Evolutionary conservation across 2,113 vertebrate genomes (phyloP), one percentile per base, ranked within the genome.

Genomic region (Ageneiosus marmoratus): DNA sequence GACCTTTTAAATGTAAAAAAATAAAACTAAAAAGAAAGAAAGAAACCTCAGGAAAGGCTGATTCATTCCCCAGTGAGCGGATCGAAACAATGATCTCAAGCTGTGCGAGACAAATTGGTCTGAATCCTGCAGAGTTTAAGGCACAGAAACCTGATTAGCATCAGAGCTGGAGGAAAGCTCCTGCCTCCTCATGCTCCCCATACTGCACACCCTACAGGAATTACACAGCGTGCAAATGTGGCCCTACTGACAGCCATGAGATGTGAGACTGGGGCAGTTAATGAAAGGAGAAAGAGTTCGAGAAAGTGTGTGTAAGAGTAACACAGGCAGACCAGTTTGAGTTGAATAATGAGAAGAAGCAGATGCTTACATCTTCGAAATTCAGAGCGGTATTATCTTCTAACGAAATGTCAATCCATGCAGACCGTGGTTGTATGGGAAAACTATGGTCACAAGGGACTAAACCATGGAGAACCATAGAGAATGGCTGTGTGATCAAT

Each of bases 61-160:
- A 87, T 65, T 74, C 79, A 77, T 89, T 89, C 85, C 89, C 90
- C 77, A 79, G 41, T 1, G 80, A 89, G 85, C 84, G 82, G 90
- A 92, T 91, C 85, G 90, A 93, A 88, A 92, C 90, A 88, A 91
- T 90, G 92, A 89, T 90, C 87, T 88, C 92, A 90, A 90, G 86
- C 92, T 91, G 91, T 6, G 91, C 81, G n/a, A 84, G 90, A 91
- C 92, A 91, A 92, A 94, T 93, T 93, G 92, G 79, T 84, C 87
- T 75, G 90, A 91, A 88, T 93, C 92, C 89, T 89, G 89, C 88
- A 67, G 91, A 89, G 91, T 88, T 87, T 74, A 82, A 55, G 88
- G 86, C 83, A 87, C 89, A 87, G 91, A 88, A 76, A 90, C 81
- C 89, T 80, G 88, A 88, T 92, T 91, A 92, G 56, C 81, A 77